phyloP scores from a whole-genome alignment of 37 sponge, comb jelly and placozoan genomes.

The Chondrosia reniformis region DNA sequence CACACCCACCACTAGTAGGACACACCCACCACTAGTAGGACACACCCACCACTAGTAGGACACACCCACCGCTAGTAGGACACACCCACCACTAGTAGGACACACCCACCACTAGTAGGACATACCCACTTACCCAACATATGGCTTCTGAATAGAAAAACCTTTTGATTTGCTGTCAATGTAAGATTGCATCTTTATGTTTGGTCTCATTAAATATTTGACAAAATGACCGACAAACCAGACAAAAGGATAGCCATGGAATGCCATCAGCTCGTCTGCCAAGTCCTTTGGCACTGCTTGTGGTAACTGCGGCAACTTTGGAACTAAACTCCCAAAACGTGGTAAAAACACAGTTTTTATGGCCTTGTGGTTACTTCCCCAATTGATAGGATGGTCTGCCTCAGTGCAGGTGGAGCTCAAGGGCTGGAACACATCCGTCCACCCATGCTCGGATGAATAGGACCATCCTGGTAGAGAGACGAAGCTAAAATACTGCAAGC shows the following conservation, averaged over 20 bases:
- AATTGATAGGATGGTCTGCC: neutral
- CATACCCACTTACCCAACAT: constrained; percentile 64
- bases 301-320: constrained; percentile 51
- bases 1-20: no score
- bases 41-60: no score
- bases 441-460: constrained; percentile 40
- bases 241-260: constrained; percentile 69
- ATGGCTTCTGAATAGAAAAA: constrained; percentile 46
- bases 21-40: no score
- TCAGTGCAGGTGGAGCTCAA: constrained; percentile 24
- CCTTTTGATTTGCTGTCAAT: constrained; percentile 20
- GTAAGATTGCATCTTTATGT: constrained; percentile 15
- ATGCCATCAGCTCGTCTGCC: constrained; percentile 44
- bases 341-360: constrained; percentile 48
- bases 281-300: constrained; percentile 71
- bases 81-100: no score
- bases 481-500: no score
- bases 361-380: neutral
- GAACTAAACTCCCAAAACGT: constrained; percentile 27
- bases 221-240: constrained; percentile 72
- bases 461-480: constrained; percentile 28
- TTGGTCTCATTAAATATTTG: constrained; percentile 55
- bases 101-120: no score
- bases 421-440: constrained; percentile 61
- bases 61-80: no score